A percentile compares a stretch with the other conserved stretches of the same genome.
Conservation (phyloP, 1,140 invertebrate species). For the Caenorhabditis tropicalis region DNA sequence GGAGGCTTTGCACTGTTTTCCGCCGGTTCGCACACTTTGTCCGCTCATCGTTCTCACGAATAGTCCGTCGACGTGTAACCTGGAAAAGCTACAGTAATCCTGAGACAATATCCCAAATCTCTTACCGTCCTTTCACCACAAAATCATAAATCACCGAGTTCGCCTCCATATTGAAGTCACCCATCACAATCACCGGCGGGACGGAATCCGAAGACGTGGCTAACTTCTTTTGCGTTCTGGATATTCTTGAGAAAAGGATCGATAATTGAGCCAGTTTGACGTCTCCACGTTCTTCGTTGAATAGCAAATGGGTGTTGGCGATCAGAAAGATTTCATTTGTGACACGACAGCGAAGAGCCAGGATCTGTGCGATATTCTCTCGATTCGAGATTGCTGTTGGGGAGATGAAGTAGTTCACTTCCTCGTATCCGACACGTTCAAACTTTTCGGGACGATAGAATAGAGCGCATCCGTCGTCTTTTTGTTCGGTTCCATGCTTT, state of each 20-base stretch:
- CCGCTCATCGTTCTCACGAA: neutral
- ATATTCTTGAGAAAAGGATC: slow-evolving; percentile 49
- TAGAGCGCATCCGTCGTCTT: slow-evolving; percentile 83
- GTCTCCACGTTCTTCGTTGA: slow-evolving; percentile 86
- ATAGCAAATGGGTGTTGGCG: slow-evolving; percentile 91
- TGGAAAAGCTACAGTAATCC: neutral
- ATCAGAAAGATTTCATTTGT: slow-evolving; percentile 76
- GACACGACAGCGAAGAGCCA: slow-evolving; percentile 76
- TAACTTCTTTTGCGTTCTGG: neutral
- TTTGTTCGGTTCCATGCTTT: slow-evolving; percentile 75
- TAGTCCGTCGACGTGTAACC: slow-evolving; percentile 9
- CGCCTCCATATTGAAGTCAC: slow-evolving; percentile 86
- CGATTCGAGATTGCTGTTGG: slow-evolving; percentile 76
- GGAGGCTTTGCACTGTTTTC: neutral
- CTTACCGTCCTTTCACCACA: slow-evolving; percentile 44
- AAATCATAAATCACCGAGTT: slow-evolving; percentile 78
- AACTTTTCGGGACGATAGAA: slow-evolving; percentile 80
- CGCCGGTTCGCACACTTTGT: neutral
- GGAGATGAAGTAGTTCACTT: slow-evolving; percentile 77
- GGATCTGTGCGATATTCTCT: slow-evolving; percentile 78
- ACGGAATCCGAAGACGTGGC: slow-evolving; percentile 73
- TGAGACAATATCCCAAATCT: too few species aligned
- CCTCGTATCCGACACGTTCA: slow-evolving; percentile 75
- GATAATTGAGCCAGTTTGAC: slow-evolving; percentile 82
- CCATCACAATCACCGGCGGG: slow-evolving; percentile 83